Evolutionary conservation across 2,113 vertebrate genomes (phyloP).

Genomic region (Candoia aspera): DNA sequence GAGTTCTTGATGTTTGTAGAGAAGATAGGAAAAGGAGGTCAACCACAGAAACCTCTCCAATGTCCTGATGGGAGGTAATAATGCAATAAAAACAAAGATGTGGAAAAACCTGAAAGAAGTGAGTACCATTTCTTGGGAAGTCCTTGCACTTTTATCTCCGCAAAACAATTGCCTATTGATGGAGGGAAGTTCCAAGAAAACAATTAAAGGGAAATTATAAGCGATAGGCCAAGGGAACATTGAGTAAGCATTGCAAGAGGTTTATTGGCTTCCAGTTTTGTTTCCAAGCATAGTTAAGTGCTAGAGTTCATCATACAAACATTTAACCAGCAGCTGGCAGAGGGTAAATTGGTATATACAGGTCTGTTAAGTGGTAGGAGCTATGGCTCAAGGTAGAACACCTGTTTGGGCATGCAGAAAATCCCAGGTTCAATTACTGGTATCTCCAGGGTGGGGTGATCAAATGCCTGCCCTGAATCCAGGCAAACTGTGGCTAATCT

Average conservation of each 20-base stretch:
- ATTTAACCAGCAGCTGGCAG: neutral
- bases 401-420: neutral
- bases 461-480: neutral
- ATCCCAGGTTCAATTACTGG: neutral
- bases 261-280: neutral
- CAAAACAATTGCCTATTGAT: neutral
- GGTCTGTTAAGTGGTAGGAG: neutral
- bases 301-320: neutral
- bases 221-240: neutral
- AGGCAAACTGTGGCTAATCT: neutral
- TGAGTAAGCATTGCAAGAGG: neutral
- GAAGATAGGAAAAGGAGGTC: neutral
- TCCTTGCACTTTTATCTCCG: neutral
- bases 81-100: neutral
- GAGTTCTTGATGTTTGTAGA: neutral
- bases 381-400: neutral
- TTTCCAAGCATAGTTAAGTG: neutral
- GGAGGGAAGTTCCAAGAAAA: neutral
- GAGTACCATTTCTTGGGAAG: neutral
- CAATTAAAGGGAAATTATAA: neutral
- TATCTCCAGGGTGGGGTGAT: neutral
- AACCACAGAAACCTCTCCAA: conserved; percentile 12
- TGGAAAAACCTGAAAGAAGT: neutral
- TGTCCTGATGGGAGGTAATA: neutral
- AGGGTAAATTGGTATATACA: neutral